Evolutionary conservation across 2,888 invertebrate genomes (phyloP), one percentile per base, ranked within the genome.

Genomic region (Dascillus cervinus): DNA sequence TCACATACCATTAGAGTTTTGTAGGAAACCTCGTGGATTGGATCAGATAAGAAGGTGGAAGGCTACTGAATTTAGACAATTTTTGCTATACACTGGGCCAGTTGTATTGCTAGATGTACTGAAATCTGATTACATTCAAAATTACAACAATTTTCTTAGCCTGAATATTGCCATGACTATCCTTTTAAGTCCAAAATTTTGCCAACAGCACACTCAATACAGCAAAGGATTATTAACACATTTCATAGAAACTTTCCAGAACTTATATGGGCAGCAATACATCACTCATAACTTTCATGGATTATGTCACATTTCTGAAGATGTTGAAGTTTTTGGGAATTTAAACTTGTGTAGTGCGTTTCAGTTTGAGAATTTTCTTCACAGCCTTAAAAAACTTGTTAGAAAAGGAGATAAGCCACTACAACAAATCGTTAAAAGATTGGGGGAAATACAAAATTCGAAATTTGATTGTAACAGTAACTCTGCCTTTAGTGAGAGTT

Each of bases 211-310:
- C n/a, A n/a, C n/a, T n/a, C n/a, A n/a, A n/a, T n/a, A n/a, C n/a
- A n/a, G n/a, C n/a, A 26, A 34, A 30, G 22, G 19, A 22, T 34
- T 34, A 11, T 17, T 38, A 11, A 29, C 19, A 27, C 26, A 34
- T 22, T 34, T 34, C 31, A 27, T 38, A 4, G 22, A 34, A 20
- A 34, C 22, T 13, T 9, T 10, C 13, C 3, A 9, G 9, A 11
- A 13, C n/a, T 26, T 26, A 4, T 26, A 26, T 26, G 26, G 26
- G 3, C 13, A 26, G 10, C 26, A 13, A 14, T 28, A 10, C 13
- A 8, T 28, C 8, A 27, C 27, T 3, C 27, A 27, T 9, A 27
- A 29, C 19, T 29, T 29, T 23, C 22, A 22, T 17, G 11, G 23
- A 4, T 23, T 29, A 11, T 22, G n/a, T 2, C 23, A 29, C n/a